Evolutionary conservation across 92 coral and sea anemone genomes (phyloP), one percentile per base, ranked within the genome.

Genomic region (Galaxea fascicularis): DNA sequence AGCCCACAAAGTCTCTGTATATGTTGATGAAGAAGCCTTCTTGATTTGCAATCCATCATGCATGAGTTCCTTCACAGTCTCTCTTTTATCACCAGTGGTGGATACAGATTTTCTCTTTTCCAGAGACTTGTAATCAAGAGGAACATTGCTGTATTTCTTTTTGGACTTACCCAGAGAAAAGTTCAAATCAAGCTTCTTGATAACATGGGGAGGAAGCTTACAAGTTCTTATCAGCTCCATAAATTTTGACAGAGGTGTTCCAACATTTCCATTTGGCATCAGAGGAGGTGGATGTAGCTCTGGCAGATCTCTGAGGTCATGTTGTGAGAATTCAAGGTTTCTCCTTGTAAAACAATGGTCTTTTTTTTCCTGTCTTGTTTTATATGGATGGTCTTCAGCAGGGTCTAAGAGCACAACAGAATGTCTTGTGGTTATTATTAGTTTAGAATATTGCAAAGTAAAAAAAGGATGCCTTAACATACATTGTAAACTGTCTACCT

Each of bases 261-360:
- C 99, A 30, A 97, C 94, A 80, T 97, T 97, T 27, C 99, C 99
- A 91, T 93, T 97, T 15, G 99, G 99, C 99, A 97, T 97, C 31
- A 95, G 69, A 4, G 95, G 91, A 35, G 99, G 98, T 9, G 99
- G 99, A 49, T 80, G 89, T 3, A 97, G 89, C 71, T 97, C 99
- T n/a, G 92, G 74, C 16, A 97, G 85, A 73, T 87, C 94, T 20
- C 80, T 79, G 30, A 97, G 85, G 78, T 97, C 99, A 64, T 76
- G 87, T 44, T 60, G 86, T 53, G 87, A 83, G 82, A 97, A 97
- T 57, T 91, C 98, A 45, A 83, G 75, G 31, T 41, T 78, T n/a
- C 85, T 84, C 82, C 95, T 90, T 17, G 84, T 68, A 74, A 77
- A 80, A 63, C 66, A 24, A 22, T 71, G 83, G 8, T 87, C 82